Percentiles rank a stretch among this genome's conserved stretches.
phyloP scores from a whole-genome alignment of 2,113 vertebrate species.

The Callaeas wilsoni region DNA sequence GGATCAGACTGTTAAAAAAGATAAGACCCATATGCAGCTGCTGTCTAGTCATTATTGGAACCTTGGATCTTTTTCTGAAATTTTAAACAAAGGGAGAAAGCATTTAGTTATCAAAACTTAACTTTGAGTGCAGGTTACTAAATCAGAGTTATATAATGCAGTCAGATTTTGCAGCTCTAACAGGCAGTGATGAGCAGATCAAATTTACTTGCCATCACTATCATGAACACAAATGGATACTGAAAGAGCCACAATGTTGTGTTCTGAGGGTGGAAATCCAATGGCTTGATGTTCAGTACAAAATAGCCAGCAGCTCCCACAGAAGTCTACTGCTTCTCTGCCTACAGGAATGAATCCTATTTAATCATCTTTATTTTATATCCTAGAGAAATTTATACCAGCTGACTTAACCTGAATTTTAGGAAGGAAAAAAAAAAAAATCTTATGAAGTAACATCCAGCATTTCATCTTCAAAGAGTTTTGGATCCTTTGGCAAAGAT shows the following conservation, averaged over 20 bases:
- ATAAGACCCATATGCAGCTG: not conserved
- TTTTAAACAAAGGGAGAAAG: not conserved
- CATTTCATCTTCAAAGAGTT: not conserved
- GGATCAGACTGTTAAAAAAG: not conserved
- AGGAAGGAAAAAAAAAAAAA: not conserved
- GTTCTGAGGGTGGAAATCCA: not conserved
- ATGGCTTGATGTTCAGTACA: not conserved
- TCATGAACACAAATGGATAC: not conserved
- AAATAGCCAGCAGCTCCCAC: not conserved
- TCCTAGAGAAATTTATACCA: not conserved
- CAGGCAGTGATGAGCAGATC: not conserved
- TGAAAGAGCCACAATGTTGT: fast-evolving
- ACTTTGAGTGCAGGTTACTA: not conserved
- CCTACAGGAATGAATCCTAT: not conserved
- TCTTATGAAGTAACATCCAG: not conserved
- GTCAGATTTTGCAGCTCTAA: not conserved
- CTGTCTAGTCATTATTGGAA: not conserved
- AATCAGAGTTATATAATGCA: not conserved
- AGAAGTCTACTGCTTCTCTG: not conserved
- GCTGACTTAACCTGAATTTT: not conserved
- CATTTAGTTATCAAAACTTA: not conserved
- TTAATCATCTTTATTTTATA: not conserved
- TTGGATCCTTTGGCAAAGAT: not conserved
- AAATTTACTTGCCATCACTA: not conserved
- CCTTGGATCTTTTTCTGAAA: not conserved